Conservation (phyloP, 2,113 vertebrate genomes). For the Strix aluco region DNA sequence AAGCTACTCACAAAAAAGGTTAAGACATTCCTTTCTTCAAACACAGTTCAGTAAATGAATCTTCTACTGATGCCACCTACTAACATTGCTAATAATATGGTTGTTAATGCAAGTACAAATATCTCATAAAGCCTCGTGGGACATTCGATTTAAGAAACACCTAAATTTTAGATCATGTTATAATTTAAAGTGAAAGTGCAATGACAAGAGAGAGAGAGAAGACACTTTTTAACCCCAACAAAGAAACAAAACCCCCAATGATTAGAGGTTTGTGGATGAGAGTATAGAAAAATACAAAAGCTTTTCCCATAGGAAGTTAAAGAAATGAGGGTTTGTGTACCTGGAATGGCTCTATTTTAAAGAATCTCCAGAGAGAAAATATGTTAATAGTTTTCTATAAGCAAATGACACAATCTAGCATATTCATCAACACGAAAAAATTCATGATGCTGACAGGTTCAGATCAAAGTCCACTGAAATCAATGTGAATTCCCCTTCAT, state of each 20-base stretch:
- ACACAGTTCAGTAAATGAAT: neutral
- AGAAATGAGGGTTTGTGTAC: neutral
- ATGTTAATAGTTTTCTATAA: neutral
- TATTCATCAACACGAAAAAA: neutral
- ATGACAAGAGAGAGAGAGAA: neutral
- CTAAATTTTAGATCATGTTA: neutral
- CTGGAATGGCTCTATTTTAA: neutral
- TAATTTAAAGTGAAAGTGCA: neutral
- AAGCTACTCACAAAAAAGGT: neutral
- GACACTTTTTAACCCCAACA: neutral
- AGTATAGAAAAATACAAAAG: neutral
- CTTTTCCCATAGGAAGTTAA: neutral
- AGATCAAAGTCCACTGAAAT: neutral
- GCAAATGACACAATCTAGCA: neutral
- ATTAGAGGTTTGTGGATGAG: neutral
- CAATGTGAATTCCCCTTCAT: neutral
- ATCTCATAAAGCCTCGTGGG: neutral
- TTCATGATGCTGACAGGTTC: neutral
- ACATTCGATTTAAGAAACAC: neutral
- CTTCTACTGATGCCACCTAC: neutral
- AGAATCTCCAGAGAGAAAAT: neutral
- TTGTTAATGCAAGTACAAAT: neutral
- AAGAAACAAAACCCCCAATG: neutral
- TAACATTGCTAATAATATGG: neutral
- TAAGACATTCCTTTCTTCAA: neutral